These are phyloP conservation scores for Mus caroli DNA, from an alignment of 2,797 vertebrate species.

Conservation along the genomic window DNA sequence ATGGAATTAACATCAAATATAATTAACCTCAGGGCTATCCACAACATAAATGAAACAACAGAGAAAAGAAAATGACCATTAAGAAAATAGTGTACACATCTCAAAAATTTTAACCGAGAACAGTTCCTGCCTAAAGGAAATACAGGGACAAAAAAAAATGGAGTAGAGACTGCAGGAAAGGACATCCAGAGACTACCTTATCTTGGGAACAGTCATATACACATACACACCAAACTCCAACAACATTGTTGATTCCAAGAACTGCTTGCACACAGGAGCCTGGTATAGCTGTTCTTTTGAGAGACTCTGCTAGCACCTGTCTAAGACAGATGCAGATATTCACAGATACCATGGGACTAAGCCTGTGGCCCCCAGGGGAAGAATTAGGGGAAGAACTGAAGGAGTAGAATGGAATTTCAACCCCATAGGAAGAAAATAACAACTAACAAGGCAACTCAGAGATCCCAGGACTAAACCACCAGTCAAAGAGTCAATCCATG, in stretches of 20 bases:
- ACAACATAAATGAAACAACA: neutral
- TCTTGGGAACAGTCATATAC: neutral
- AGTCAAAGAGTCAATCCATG: neutral
- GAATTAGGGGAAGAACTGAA: neutral
- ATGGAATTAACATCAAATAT: neutral
- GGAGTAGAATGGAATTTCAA: neutral
- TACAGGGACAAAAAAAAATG: neutral
- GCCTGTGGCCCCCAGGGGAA: neutral
- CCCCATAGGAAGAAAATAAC: neutral
- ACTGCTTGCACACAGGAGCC: neutral
- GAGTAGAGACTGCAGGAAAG: neutral
- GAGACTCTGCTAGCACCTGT: neutral
- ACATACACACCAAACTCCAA: neutral
- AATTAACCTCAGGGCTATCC: too few relatives aligned
- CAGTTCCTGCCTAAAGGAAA: neutral
- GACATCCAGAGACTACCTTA: neutral
- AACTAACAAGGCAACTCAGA: neutral
- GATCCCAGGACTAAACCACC: neutral
- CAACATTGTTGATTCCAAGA: neutral
- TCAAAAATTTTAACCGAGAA: neutral
- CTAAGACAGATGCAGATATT: neutral
- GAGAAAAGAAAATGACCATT: neutral
- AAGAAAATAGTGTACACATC: neutral
- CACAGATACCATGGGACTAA: neutral
- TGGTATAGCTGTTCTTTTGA: neutral